Base-by-base conservation (phyloP, 2,797 vertebrate genomes). In the Pseudomugil gertrudae region DNA sequence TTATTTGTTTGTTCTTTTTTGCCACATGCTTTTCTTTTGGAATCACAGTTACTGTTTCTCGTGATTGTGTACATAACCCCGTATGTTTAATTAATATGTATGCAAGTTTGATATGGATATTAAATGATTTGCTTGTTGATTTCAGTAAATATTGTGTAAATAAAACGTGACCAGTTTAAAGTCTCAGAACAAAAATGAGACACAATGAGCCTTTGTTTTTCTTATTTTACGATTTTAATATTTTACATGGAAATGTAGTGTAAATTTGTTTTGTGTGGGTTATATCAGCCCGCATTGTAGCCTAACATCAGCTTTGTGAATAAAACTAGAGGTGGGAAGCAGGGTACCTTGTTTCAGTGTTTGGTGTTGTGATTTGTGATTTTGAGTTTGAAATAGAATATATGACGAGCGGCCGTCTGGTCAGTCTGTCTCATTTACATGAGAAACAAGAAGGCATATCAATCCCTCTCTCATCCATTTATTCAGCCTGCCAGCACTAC, bases 361-460 rank as follows among this genome's bases (percentile, higher is more conserved):
- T 60, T 84, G 79, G 11, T 71, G 60, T 66, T 79, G 63, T 74
- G 80, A 83, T 79, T 83, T 79, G 63, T 75, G 80, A 81, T 79
- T 84, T 47, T 32, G 79, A 81, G 56, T 83, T 85, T 63, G 64
- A 50, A 66, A 60, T 19, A 66, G 54, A 77, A 75, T 78, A 83
- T 85, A 80, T 69, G 68, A 69, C 66, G 77, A 79, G 75, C 53
- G 76, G 58, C 80, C 85, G 81, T 91, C 84, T 91, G 90, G 89
- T 90, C 90, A 92, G 83, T 89, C 74, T 78, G 79, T 48, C 72
- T 90, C 82, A 92, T 92, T 89, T 89, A 74, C 87, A 91, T 89
- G 63, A 89, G 78, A 87, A 89, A 90, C 75, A 86, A 86, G 69
- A 74, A 79, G 64, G 66, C 81, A 87, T 78, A 88, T 86, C 81